These are phyloP conservation scores for Cactoblastis cactorum DNA, from an alignment of 2,888 invertebrate species.

Conservation along the genomic window DNA sequence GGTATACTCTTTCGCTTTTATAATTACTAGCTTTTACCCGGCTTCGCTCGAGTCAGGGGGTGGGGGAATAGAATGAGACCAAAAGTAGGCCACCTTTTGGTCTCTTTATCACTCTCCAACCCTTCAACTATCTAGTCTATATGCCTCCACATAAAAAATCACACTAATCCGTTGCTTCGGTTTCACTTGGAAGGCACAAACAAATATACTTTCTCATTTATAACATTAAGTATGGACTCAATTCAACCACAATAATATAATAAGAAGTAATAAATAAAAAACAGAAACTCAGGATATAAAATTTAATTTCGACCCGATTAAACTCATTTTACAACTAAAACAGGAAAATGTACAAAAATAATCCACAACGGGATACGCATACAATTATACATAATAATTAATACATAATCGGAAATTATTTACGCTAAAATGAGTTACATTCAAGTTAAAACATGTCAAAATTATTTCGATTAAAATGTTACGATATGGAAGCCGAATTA, in stretches of 20 bases:
- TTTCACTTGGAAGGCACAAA: too few relatives aligned
- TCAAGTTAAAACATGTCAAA: slow-evolving; percentile 25
- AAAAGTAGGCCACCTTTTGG: too few relatives aligned
- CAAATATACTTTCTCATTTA: too few relatives aligned
- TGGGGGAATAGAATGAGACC: too few relatives aligned
- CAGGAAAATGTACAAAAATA: slow-evolving; percentile 67
- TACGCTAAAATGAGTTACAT: slow-evolving; percentile 14
- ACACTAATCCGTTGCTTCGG: too few relatives aligned
- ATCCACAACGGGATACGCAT: slow-evolving; percentile 35
- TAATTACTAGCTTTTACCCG: too few relatives aligned
- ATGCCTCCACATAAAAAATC: too few relatives aligned
- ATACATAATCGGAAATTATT: slow-evolving; percentile 3
- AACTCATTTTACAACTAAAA: slow-evolving; percentile 62
- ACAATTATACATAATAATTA: slow-evolving; percentile 14
- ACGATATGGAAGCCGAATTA: slow-evolving; percentile 49
- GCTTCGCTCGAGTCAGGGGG: too few relatives aligned
- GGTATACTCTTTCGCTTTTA: too few relatives aligned
- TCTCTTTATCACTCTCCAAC: too few relatives aligned
- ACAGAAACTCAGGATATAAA: slow-evolving; percentile 45
- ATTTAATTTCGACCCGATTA: slow-evolving; percentile 67
- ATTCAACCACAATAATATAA: neutral
- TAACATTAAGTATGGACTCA: neutral
- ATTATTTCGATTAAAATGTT: slow-evolving; percentile 20
- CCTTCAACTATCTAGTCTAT: too few relatives aligned
- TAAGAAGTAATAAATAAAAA: slow-evolving; percentile 9